These are phyloP conservation scores for Halictus rubicundus DNA, from an alignment of 1,140 invertebrate genomes.

Conservation along the genomic window DNA sequence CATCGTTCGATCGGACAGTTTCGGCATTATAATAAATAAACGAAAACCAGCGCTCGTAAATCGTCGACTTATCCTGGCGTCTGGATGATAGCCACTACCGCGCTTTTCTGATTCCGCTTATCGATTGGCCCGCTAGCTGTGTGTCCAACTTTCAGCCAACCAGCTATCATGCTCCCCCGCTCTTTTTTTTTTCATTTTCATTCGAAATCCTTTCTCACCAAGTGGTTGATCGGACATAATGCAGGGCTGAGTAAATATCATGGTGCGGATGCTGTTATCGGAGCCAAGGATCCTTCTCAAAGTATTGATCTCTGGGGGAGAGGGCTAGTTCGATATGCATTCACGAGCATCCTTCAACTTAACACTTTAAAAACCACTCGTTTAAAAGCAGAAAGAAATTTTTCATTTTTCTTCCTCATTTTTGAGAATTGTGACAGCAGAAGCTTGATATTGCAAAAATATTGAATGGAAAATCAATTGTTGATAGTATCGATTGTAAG, in stretches of 20 bases:
- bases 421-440: too few species aligned
- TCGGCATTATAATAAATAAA: conserved; percentile 24
- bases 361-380: too few species aligned
- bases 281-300: background rate
- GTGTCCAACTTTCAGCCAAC: conserved; percentile 18
- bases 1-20: background rate
- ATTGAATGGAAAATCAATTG: too few species aligned
- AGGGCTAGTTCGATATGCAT: too few species aligned
- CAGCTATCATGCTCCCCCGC: background rate
- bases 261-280: background rate
- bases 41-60: conserved; percentile 2
- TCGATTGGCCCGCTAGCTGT: conserved; percentile 29
- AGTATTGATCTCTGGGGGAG: background rate
- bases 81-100: conserved; percentile 37
- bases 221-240: background rate
- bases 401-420: too few species aligned
- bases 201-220: background rate
- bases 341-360: too few species aligned
- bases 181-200: background rate
- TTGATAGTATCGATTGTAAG: too few species aligned
- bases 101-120: conserved; percentile 17
- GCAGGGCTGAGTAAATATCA: background rate
- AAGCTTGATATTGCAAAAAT: too few species aligned
- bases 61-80: conserved; percentile 18
- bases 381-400: too few species aligned